Percentiles rank a stretch among this genome's conserved stretches.
These are phyloP conservation scores for Apogon talboti DNA, from an alignment of 2,797 vertebrate genomes.

Conservation along the genomic window DNA sequence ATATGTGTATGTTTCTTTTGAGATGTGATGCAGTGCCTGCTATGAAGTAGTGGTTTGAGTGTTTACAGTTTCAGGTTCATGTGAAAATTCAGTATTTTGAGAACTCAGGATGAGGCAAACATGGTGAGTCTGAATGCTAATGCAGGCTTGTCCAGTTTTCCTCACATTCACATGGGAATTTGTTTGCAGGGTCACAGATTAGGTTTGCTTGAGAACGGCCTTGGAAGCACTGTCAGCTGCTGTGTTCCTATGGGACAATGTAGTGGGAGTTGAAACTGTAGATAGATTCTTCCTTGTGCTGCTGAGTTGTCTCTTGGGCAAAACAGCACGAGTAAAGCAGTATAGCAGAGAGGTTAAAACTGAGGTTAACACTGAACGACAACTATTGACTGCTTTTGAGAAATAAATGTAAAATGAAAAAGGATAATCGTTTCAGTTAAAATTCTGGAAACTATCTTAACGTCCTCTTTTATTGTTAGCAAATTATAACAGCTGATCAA, in stretches of 20 bases:
- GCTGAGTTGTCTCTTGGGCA: conserved; percentile 44
- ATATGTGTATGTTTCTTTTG: conserved; percentile 14
- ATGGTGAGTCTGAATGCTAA: conserved; percentile 14
- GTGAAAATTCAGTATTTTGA: conserved; percentile 25
- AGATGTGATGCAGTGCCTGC: background rate
- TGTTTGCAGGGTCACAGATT: conserved; percentile 28
- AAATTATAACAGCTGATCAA: conserved; percentile 6
- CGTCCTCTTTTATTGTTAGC: conserved; percentile 7
- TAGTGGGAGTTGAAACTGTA: conserved; percentile 4
- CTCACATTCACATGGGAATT: conserved; percentile 53
- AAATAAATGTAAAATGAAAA: conserved; percentile 3
- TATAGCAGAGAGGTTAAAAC: conserved; percentile 1
- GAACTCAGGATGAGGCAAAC: conserved; percentile 3
- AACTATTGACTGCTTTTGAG: conserved; percentile 1
- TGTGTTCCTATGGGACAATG: conserved; percentile 26
- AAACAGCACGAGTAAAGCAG: conserved; percentile 20
- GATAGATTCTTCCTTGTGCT: conserved; percentile 22
- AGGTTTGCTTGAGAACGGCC: conserved; percentile 9
- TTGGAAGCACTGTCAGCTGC: conserved; percentile 15
- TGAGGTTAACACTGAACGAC: conserved; percentile 2
- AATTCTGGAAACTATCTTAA: background rate
- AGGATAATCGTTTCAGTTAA: background rate
- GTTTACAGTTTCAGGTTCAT: background rate
- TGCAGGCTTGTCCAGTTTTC: conserved; percentile 30
- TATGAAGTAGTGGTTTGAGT: background rate